Evolutionary conservation across 2,888 invertebrate species (phyloP).

Genomic region (Calliopum simillimum): DNA sequence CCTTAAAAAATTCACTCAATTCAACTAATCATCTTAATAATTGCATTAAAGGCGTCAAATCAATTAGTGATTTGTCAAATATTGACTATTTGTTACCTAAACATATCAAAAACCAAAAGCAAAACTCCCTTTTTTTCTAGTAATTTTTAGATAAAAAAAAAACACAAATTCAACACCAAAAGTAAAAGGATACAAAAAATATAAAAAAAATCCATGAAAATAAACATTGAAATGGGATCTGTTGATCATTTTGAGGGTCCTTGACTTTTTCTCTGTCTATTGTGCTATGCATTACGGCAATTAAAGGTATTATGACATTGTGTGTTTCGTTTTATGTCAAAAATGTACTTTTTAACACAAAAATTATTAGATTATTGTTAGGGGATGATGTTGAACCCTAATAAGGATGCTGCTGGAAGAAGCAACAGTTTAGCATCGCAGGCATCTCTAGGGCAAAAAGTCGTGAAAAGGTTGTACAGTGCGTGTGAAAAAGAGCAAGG

Average conservation of each 20-base stretch:
- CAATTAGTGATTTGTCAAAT: constrained; percentile 58
- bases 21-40: constrained; percentile 58
- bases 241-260: constrained; percentile 65
- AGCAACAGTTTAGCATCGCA: constrained; percentile 42
- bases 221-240: constrained; percentile 46
- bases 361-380: constrained; percentile 53
- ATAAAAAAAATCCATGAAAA: constrained; percentile 30
- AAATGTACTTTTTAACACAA: constrained; percentile 61
- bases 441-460: constrained; percentile 17
- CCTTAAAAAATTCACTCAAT: too few species aligned
- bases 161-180: too few species aligned
- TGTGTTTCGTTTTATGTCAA: constrained; percentile 63
- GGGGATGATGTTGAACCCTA: constrained; percentile 49
- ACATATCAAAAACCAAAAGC: constrained; percentile 61
- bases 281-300: constrained; percentile 46
- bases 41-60: background rate
- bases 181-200: too few species aligned
- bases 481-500: constrained; percentile 58
- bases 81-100: constrained; percentile 64
- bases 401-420: constrained; percentile 30
- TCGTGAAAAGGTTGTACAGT: constrained; percentile 53
- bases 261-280: constrained; percentile 56
- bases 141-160: too few species aligned
- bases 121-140: constrained; percentile 42
- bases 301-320: constrained; percentile 58